Conservation (phyloP, 2,113 vertebrate genomes). For the Campylomormyrus numenius region DNA sequence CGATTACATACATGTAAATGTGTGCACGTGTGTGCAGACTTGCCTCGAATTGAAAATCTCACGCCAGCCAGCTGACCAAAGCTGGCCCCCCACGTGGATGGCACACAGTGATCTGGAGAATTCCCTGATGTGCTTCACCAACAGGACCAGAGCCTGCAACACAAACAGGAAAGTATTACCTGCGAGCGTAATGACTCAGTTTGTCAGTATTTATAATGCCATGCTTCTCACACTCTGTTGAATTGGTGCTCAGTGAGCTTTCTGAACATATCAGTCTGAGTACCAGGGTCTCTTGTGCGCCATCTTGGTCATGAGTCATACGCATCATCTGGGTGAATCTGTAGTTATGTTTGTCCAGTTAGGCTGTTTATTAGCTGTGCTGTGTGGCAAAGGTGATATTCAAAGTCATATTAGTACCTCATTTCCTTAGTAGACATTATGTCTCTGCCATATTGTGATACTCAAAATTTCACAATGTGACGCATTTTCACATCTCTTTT, state of each 20-base stretch:
- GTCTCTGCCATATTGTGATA: neutral
- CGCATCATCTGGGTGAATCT: neutral
- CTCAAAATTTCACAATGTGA: neutral
- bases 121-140: neutral
- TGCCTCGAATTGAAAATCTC: neutral
- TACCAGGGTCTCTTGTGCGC: neutral
- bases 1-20: neutral
- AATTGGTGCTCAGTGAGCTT: neutral
- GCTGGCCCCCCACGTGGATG: neutral
- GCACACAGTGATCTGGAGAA: neutral
- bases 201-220: neutral
- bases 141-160: neutral
- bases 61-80: neutral
- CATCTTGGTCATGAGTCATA: neutral
- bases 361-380: neutral
- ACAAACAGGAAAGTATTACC: neutral
- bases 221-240: neutral
- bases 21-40: neutral
- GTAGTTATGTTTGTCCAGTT: neutral
- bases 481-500: neutral
- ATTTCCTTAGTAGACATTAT: neutral
- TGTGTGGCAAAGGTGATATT: neutral
- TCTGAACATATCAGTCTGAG: neutral
- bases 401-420: neutral
- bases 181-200: neutral